These are phyloP conservation scores for Smittia aterrima DNA, from an alignment of 2,888 invertebrate genomes.

Conservation along the genomic window DNA sequence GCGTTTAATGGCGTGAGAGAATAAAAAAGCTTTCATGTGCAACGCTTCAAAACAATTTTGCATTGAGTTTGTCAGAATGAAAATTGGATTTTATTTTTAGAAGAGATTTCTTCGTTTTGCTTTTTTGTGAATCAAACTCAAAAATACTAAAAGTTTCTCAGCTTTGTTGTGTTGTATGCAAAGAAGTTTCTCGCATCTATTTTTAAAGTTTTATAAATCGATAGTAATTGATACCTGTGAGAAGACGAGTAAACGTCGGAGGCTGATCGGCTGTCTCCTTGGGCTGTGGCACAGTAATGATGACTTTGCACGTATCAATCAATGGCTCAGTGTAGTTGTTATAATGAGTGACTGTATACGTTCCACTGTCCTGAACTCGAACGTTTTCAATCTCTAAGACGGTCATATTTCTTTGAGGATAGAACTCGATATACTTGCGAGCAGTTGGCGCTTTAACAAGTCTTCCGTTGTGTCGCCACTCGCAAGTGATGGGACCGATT, in stretches of 20 bases:
- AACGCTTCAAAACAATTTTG: too few relatives aligned
- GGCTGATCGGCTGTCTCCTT: conserved; percentile 10
- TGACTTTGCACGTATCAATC: conserved; percentile 31
- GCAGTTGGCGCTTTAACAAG: neutral
- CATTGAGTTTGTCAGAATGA: neutral
- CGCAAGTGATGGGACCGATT: neutral
- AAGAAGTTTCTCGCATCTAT: neutral
- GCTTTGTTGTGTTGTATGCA: neutral
- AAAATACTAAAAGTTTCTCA: neutral
- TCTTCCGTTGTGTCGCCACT: conserved; percentile 36
- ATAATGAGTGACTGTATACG: conserved; percentile 14
- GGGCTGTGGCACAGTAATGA: conserved; percentile 13
- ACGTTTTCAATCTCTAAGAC: conserved; percentile 9
- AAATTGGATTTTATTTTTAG: neutral
- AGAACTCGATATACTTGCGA: conserved; percentile 2
- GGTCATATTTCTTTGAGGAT: conserved; percentile 27
- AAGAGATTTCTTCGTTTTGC: neutral
- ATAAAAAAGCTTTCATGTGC: neutral
- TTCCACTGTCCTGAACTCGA: conserved; percentile 32
- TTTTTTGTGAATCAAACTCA: neutral
- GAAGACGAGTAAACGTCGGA: conserved; percentile 32
- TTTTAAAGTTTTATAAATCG: conserved; percentile 7
- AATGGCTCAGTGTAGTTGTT: conserved; percentile 19
- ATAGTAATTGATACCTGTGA: conserved; percentile 37
- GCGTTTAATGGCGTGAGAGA: neutral